Conservation (phyloP, 2,888 invertebrate species). For the Tillus elongatus region DNA sequence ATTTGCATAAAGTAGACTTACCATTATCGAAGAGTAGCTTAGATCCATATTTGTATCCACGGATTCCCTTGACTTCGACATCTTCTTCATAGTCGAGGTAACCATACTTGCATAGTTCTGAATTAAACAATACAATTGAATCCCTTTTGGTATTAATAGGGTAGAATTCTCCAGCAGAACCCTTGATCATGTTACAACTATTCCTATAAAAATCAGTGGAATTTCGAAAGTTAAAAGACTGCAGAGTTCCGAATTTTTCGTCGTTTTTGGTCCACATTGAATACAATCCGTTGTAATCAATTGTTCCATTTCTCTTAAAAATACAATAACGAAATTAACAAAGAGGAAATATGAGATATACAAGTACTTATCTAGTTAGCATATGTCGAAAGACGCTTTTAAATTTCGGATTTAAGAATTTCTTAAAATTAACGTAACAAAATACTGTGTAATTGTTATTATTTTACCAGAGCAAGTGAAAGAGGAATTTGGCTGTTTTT, state of each 20-base stretch:
- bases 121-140: constrained; percentile 54
- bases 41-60: constrained; percentile 57
- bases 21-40: constrained; percentile 61
- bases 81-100: constrained; percentile 53
- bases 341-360: constrained; percentile 6
- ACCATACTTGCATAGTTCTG: constrained; percentile 66
- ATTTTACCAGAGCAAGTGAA: too few species aligned
- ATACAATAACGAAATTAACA: constrained; percentile 9
- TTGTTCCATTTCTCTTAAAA: constrained; percentile 64
- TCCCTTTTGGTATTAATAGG: constrained; percentile 56
- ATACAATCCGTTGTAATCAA: constrained; percentile 60
- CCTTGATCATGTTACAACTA: constrained; percentile 54
- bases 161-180: constrained; percentile 74
- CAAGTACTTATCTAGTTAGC: background rate
- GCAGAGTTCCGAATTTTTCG: constrained; percentile 58
- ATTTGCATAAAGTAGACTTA: too few species aligned
- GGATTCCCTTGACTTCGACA: constrained; percentile 50
- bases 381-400: too few species aligned
- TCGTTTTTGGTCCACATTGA: constrained; percentile 63
- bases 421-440: background rate
- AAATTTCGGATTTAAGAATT: constrained; percentile 1
- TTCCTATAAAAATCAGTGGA: constrained; percentile 48
- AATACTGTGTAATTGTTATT: too few species aligned
- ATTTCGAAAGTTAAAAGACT: constrained; percentile 61
- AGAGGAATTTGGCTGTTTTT: too few species aligned